These are phyloP conservation scores for Epizoanthus ramosus DNA, from an alignment of 92 coral and sea anemone species.

Conservation along the genomic window DNA sequence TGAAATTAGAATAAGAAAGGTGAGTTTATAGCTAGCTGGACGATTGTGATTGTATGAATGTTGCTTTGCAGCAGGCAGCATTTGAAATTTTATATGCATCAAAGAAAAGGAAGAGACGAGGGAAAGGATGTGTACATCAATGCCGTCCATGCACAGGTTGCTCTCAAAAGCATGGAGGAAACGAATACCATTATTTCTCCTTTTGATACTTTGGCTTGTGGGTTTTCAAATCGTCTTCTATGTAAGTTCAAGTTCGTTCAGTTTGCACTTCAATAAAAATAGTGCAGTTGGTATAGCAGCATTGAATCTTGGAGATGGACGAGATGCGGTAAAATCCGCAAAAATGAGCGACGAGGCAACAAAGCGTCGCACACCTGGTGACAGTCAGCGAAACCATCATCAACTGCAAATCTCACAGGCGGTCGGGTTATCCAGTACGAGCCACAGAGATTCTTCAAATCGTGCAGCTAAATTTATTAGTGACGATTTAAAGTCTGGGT, in stretches of 20 bases:
- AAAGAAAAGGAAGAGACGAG: not conserved
- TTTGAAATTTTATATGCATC: not conserved
- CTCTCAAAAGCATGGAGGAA: conserved; percentile 10
- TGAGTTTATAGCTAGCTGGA: too few relatives aligned
- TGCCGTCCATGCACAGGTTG: not conserved
- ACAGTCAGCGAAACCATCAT: too few relatives aligned
- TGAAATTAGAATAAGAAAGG: too few relatives aligned
- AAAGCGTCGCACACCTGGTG: too few relatives aligned
- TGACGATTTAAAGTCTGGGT: not conserved
- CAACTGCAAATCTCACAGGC: not conserved
- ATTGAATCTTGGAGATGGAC: not conserved
- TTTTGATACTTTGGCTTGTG: conserved; percentile 21
- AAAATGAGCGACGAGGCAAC: too few relatives aligned
- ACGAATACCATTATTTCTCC: not conserved
- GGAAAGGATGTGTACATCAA: not conserved
- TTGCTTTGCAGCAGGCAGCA: too few relatives aligned
- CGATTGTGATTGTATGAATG: too few relatives aligned
- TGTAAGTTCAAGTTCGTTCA: not conserved
- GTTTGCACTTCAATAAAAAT: not conserved
- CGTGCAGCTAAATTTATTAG: not conserved
- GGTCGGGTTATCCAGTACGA: not conserved
- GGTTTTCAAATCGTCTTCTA: conserved; percentile 2
- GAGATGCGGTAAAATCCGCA: too few relatives aligned
- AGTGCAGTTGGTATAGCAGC: not conserved
- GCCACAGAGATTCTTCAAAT: not conserved